Conservation (phyloP, 2,888 invertebrate species). For the Julus scanicus region DNA sequence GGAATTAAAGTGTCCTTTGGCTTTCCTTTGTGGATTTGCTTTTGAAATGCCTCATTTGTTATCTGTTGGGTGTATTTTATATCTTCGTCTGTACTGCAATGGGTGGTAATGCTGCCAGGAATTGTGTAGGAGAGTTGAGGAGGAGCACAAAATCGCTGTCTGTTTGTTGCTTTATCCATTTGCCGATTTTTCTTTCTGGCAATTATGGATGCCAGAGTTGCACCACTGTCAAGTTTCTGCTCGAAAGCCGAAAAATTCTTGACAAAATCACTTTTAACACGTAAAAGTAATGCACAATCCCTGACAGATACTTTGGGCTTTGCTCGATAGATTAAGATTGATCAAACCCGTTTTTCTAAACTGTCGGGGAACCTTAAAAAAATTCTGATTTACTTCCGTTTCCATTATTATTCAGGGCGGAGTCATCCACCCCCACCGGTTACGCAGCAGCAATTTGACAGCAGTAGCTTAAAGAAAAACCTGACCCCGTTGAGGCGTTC, state of each 20-base stretch:
- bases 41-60: not conserved
- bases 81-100: not conserved
- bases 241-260: not conserved
- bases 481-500: slow-evolving; percentile 66
- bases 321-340: not conserved
- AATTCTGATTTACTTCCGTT: slow-evolving; percentile 48
- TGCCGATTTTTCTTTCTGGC: not conserved
- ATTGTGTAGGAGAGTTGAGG: not conserved
- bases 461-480: slow-evolving; percentile 64
- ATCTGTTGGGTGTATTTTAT: not conserved
- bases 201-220: not conserved
- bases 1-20: slow-evolving; percentile 5
- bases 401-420: slow-evolving; percentile 61
- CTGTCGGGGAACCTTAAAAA: not conserved
- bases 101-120: not conserved
- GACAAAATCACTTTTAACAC: not conserved
- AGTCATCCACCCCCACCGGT: slow-evolving; percentile 66
- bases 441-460: slow-evolving; percentile 65
- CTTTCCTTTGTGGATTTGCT: not conserved
- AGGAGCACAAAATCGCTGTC: not conserved
- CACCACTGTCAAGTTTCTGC: slow-evolving; percentile 24
- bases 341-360: not conserved
- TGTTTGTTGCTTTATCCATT: not conserved
- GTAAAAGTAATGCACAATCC: not conserved
- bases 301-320: not conserved